Evolutionary conservation across 2,113 vertebrate species (phyloP).

Genomic region (Atlantisia rogersi): DNA sequence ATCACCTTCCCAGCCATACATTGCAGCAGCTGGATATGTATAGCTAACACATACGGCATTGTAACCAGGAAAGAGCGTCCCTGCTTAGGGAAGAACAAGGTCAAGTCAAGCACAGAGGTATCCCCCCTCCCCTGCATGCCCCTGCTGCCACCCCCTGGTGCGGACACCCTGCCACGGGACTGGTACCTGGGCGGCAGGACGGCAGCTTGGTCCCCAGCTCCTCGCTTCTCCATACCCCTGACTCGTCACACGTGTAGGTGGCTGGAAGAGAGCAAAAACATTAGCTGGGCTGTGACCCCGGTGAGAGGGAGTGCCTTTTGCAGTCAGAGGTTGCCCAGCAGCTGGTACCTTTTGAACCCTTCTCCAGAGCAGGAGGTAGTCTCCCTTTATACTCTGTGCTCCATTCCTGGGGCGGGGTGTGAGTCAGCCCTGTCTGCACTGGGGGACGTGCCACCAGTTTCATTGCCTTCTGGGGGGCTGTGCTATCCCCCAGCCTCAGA

Average conservation of each 20-base stretch:
- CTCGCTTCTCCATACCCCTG: constrained; percentile 81
- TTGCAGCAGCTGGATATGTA: neutral
- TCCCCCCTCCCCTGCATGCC: too few relatives aligned
- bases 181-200: constrained; percentile 81
- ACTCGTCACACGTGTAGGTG: constrained; percentile 78
- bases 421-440: neutral
- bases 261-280: constrained; percentile 66
- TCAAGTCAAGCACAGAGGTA: neutral
- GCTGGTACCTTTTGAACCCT: neutral
- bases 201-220: constrained; percentile 76
- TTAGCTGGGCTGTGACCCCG: neutral
- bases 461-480: neutral
- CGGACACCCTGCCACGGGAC: neutral
- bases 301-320: neutral
- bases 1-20: neutral
- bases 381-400: neutral
- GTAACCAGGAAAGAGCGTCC: neutral
- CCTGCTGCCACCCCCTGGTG: neutral
- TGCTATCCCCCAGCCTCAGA: neutral
- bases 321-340: neutral
- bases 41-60: neutral
- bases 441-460: neutral
- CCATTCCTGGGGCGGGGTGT: accelerated
- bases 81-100: neutral
- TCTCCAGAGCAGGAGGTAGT: neutral